These are phyloP conservation scores for Conchocele bisecta DNA, from an alignment of 2,888 invertebrate species.

Conservation along the genomic window DNA sequence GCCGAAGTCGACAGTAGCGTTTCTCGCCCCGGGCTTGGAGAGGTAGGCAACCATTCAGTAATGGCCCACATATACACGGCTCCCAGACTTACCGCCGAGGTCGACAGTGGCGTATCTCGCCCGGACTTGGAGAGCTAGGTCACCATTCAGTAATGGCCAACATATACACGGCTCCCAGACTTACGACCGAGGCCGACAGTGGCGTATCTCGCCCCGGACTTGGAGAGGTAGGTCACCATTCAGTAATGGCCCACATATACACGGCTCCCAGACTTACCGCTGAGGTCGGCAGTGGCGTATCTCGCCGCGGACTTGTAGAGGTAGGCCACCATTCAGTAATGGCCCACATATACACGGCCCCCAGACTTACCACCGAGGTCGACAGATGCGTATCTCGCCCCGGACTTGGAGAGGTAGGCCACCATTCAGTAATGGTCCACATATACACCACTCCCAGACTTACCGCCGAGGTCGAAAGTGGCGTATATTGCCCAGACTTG, in stretches of 20 bases:
- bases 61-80: no score
- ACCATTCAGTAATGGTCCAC: no score
- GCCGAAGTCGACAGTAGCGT: conserved; percentile 44
- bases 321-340: no score
- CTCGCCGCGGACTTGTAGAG: conserved; percentile 46
- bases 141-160: no score
- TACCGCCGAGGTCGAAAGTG: conserved; percentile 47
- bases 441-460: no score
- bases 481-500: conserved; percentile 49
- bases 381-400: conserved; percentile 41
- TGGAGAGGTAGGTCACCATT: conserved; percentile 39
- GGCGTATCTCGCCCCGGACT: conserved; percentile 49
- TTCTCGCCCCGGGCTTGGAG: conserved; percentile 45
- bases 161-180: no score
- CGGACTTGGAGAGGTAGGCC: conserved; percentile 44
- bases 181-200: conserved; percentile 50
- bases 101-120: conserved; percentile 42
- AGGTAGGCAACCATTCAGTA: no score
- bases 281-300: conserved; percentile 48
- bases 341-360: no score
- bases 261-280: conserved; percentile 45
- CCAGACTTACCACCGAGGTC: conserved; percentile 45
- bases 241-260: no score
- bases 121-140: conserved; percentile 46
- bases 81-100: conserved; percentile 41